phyloP scores from a whole-genome alignment of 2,113 vertebrate genomes.

The Regulus satrapa region DNA sequence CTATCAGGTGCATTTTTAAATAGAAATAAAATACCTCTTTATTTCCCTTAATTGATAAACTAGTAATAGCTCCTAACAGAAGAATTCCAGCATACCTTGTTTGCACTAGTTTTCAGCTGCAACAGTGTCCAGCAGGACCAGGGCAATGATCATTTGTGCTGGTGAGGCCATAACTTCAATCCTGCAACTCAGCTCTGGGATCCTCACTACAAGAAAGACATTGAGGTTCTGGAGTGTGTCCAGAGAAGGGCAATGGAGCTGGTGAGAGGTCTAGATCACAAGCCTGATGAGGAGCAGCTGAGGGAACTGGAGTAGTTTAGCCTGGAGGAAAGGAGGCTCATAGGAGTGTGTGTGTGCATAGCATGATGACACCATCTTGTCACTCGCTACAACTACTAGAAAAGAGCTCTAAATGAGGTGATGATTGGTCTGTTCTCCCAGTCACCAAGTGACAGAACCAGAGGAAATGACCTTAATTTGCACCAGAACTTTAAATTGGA shows the following conservation, averaged over 20 bases:
- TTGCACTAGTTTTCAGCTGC: not conserved
- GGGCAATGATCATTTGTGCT: accelerated
- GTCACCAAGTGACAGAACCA: too few species aligned
- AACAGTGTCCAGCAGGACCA: not conserved
- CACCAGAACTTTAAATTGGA: not conserved
- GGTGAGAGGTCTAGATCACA: not conserved
- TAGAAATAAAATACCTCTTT: not conserved
- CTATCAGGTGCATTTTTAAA: not conserved
- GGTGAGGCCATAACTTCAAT: not conserved
- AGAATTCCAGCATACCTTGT: not conserved
- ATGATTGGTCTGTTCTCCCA: not conserved
- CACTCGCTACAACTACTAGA: too few species aligned
- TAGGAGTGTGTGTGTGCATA: accelerated
- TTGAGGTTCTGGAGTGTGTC: accelerated
- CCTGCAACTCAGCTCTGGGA: not conserved
- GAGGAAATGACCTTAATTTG: not conserved
- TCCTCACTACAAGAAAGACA: not conserved
- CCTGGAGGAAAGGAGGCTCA: not conserved
- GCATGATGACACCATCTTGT: too few species aligned
- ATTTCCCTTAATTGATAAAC: not conserved
- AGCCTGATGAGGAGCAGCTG: not conserved
- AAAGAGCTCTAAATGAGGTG: not conserved
- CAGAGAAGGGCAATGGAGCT: not conserved
- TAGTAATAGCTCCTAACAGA: not conserved
- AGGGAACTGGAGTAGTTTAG: not conserved